These are phyloP conservation scores for Coelopa frigida DNA, from an alignment of 1,140 invertebrate genomes.

Conservation along the genomic window DNA sequence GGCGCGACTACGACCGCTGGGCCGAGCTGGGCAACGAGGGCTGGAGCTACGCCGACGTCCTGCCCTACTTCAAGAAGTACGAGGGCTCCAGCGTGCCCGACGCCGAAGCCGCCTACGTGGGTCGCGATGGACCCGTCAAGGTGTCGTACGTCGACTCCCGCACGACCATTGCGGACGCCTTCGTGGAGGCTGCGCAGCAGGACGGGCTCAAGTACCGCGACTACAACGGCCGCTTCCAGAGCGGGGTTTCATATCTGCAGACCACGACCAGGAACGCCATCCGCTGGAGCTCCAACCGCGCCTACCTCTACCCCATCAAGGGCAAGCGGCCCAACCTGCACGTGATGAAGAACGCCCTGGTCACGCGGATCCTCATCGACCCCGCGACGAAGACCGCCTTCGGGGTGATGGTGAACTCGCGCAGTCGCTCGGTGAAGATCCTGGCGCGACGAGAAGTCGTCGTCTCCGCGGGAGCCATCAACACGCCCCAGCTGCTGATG, in stretches of 20 bases:
- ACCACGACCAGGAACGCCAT: slow-evolving; percentile 60
- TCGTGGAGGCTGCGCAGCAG: slow-evolving; percentile 59
- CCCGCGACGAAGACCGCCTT: slow-evolving; percentile 52
- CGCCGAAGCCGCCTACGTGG: slow-evolving; percentile 49
- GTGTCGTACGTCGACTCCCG: slow-evolving; percentile 48
- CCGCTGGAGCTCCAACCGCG: slow-evolving; percentile 64
- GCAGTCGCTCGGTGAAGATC: slow-evolving; percentile 51
- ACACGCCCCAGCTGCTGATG: slow-evolving; percentile 72
- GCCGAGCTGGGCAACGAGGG: slow-evolving; percentile 62
- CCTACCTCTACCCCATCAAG: slow-evolving; percentile 62
- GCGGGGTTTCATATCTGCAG: slow-evolving; percentile 58
- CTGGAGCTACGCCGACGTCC: slow-evolving; percentile 72
- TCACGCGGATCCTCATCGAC: slow-evolving; percentile 69
- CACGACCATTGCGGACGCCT: slow-evolving; percentile 55
- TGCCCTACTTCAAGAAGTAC: slow-evolving; percentile 74
- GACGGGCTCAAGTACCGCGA: slow-evolving; percentile 59
- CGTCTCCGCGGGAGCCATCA: slow-evolving; percentile 66
- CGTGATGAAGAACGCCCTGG: slow-evolving; percentile 56
- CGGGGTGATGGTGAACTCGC: slow-evolving; percentile 56
- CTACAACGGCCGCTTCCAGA: slow-evolving; percentile 59
- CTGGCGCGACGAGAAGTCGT: slow-evolving; percentile 66
- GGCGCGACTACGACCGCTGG: slow-evolving; percentile 69
- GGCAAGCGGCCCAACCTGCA: slow-evolving; percentile 56
- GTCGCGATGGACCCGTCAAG: slow-evolving; percentile 49
- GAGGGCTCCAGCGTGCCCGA: slow-evolving; percentile 58